A percentile compares a stretch with the other conserved stretches of the same genome.
Conservation (phyloP, 2,888 invertebrate species). For the Hydropsyche betteni region DNA sequence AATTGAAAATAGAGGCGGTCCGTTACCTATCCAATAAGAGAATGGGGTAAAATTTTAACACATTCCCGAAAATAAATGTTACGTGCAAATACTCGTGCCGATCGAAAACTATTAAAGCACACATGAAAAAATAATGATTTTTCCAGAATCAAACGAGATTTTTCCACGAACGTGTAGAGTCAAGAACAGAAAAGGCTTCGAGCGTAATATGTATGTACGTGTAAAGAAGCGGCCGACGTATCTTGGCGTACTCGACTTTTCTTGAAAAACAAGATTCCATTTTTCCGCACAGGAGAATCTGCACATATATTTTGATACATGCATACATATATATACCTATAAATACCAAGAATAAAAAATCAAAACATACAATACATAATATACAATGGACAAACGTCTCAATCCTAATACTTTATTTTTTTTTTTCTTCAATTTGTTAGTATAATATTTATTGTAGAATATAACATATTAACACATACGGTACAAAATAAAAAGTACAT, state of each 20-base stretch:
- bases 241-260: conserved; percentile 25
- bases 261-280: conserved; percentile 33
- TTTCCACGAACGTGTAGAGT: not conserved
- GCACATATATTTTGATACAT: not conserved
- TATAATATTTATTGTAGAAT: no score
- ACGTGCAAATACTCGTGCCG: not conserved
- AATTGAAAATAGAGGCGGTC: no score
- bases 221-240: conserved; percentile 1
- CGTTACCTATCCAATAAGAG: no score
- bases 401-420: no score
- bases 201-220: not conserved
- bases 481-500: no score
- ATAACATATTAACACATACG: no score
- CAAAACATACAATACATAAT: not conserved
- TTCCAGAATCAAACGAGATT: not conserved
- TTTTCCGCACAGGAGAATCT: not conserved
- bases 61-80: no score
- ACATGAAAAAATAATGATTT: conserved; percentile 11
- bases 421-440: no score
- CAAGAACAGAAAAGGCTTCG: conserved; percentile 12
- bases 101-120: not conserved
- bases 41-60: no score
- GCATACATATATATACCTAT: not conserved
- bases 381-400: no score
- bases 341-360: not conserved